phyloP scores from a whole-genome alignment of 2,113 vertebrate species.

The Rhinolophus sinicus region DNA sequence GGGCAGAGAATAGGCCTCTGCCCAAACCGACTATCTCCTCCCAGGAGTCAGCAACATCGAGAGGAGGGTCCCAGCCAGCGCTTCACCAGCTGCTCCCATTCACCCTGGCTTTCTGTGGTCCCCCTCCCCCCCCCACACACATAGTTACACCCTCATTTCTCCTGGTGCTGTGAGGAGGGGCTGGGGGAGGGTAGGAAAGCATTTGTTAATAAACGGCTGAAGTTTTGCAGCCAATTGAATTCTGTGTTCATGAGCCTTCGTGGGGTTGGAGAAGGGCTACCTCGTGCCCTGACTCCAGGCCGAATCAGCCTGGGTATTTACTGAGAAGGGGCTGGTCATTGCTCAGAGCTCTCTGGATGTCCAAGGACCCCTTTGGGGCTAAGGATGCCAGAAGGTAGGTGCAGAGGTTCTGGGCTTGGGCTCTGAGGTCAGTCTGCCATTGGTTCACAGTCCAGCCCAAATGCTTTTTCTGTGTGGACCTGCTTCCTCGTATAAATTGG shows the following conservation, averaged over 20 bases:
- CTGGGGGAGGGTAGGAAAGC: neutral
- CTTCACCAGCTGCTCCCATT: neutral
- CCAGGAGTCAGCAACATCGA: neutral
- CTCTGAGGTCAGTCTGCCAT: neutral
- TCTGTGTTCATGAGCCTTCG: neutral
- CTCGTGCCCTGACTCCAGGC: neutral
- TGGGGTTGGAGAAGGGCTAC: neutral
- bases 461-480: neutral
- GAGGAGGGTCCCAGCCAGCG: neutral
- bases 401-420: neutral
- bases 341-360: neutral
- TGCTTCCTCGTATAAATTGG: neutral
- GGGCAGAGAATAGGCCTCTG: neutral
- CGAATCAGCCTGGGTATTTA: neutral
- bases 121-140: accelerated
- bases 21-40: neutral
- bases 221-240: neutral
- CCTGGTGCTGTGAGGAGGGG: neutral
- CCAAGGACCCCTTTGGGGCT: neutral
- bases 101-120: neutral
- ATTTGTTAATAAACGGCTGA: slow-evolving; percentile 67
- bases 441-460: neutral
- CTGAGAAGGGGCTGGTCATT: neutral
- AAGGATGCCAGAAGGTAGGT: neutral
- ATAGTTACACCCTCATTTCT: neutral